Conservation (phyloP, 2,888 invertebrate species). For the Pheosia gnoma region DNA sequence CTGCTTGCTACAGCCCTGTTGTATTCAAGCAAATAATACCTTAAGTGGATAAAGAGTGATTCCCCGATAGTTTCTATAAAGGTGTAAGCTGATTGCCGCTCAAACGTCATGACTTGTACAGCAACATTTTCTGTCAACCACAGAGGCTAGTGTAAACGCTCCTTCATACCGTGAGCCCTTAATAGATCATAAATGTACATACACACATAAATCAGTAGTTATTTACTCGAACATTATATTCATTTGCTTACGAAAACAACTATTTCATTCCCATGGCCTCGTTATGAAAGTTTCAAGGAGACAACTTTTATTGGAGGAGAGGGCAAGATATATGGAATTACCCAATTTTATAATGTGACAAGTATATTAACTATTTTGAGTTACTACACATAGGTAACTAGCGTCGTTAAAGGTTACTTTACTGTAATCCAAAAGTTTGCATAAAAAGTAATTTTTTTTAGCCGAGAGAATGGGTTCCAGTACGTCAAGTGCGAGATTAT, state of each 20-base stretch:
- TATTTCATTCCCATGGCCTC: constrained; percentile 1
- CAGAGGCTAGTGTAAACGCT: constrained; percentile 72
- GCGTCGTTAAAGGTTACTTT: no score
- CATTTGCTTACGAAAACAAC: constrained; percentile 1
- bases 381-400: no score
- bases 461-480: no score
- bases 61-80: no score
- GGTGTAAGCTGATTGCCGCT: neutral
- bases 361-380: neutral
- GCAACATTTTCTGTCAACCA: constrained; percentile 59
- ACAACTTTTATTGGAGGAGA: neutral
- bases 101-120: constrained; percentile 20
- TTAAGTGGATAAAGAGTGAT: no score
- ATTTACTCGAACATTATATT: constrained; percentile 28
- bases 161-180: constrained; percentile 64
- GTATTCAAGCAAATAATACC: no score
- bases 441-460: no score
- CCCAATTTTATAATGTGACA: neutral
- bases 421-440: no score
- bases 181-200: constrained; percentile 54
- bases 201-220: constrained; percentile 42
- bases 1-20: no score
- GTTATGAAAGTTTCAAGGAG: neutral
- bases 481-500: no score
- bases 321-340: neutral